Conservation (phyloP, 2,797 vertebrate genomes). For the Rachycentron canadum region DNA sequence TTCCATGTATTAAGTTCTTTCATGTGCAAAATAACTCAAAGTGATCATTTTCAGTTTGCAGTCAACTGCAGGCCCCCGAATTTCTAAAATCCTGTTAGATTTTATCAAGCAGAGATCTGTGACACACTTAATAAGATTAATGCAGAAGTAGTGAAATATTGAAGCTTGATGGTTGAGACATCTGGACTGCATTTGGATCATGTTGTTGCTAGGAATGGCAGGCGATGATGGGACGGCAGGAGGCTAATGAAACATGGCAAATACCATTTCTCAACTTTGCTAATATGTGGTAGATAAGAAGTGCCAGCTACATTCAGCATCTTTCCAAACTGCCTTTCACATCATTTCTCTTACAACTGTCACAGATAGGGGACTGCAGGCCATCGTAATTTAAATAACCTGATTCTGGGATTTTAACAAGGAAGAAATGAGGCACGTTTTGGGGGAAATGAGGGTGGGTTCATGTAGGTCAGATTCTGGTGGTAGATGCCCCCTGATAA, state of each 20-base stretch:
- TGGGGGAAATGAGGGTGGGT: constrained; percentile 70
- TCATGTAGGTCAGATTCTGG: constrained; percentile 89
- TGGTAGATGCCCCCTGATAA: constrained; percentile 96
- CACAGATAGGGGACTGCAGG: constrained; percentile 28
- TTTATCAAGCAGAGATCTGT: constrained; percentile 84
- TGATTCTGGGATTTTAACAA: constrained; percentile 89
- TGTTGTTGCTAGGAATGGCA: constrained; percentile 83
- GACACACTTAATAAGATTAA: constrained; percentile 84
- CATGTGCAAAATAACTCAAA: constrained; percentile 43
- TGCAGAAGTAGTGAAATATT: constrained; percentile 84
- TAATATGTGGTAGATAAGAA: constrained; percentile 81
- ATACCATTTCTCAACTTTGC: constrained; percentile 75
- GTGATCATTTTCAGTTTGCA: constrained; percentile 38
- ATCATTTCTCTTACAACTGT: constrained; percentile 52
- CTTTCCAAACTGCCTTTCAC: constrained; percentile 61
- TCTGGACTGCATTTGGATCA: constrained; percentile 86
- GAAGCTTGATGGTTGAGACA: constrained; percentile 81
- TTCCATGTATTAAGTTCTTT: constrained; percentile 15
- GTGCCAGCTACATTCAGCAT: constrained; percentile 68
- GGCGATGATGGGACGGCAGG: constrained; percentile 81
- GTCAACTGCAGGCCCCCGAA: constrained; percentile 75
- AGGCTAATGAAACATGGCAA: constrained; percentile 79
- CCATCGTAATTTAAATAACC: constrained; percentile 55
- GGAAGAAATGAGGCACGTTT: constrained; percentile 72
- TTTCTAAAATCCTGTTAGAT: constrained; percentile 68